Evolutionary conservation across 1,140 invertebrate species (phyloP), one percentile per base, ranked within the genome.

Genomic region (Zaprionus lachaisei): DNA sequence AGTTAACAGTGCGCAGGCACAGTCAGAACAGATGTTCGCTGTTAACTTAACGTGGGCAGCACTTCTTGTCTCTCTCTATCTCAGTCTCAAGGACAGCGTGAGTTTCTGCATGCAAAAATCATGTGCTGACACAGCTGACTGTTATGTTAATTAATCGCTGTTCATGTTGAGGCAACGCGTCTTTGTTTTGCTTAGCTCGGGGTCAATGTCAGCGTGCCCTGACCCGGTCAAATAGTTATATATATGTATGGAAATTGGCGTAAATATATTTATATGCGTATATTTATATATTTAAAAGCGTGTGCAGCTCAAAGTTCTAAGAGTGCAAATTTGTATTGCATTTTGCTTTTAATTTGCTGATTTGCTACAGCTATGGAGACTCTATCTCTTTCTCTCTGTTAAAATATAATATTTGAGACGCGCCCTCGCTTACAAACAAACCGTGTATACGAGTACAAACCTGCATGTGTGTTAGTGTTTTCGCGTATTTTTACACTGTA

Each of bases 11-110:
- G 81, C 81, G 81, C 81, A 84, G 64, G 68, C 63, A 72, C 54
- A 54, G 11, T 31, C 28, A n/a, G 31, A 85, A 86, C 83, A 85
- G 63, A 79, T 85, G 80, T 77, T 86, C 55, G 60, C 57, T 17
- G 28, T 56, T 73, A 34, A 55, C 20, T 44, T 63, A 15, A 47
- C 63, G 28, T 44, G 47, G 49, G 34, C 41, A 47, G 41, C 12
- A 34, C 31, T 58, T 47, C 28, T 51, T 34, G 17, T 60, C 9
- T 49, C 7, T 14, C 55, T 72, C 15, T 41, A 31, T 58, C 72
- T 11, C 26, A 49, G 4, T n/a, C 7, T 44, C 60, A 77, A 77
- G 71, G 70, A 57, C 75, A 67, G 56, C 6, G 28, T 31, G 7
- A 60, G 55, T 47, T 22, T 28, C 44, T 37, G 38, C 41, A 49